Evolutionary conservation across 2,113 vertebrate species (phyloP).

Genomic region (Glaucidium brasilianum): DNA sequence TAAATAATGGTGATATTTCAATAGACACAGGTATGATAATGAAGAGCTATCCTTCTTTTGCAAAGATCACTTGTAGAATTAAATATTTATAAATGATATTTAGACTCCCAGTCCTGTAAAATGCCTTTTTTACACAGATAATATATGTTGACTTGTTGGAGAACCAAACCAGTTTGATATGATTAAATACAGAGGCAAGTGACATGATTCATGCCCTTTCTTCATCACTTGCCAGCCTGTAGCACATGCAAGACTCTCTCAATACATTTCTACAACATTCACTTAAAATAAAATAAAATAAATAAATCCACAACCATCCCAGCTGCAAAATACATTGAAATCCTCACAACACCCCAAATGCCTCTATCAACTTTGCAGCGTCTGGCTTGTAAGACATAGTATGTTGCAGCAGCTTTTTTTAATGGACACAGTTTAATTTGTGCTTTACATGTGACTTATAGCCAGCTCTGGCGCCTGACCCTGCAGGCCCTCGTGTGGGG

Average conservation of each 20-base stretch:
- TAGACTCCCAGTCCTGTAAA: slow-evolving; percentile 61
- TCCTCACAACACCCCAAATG: not conserved
- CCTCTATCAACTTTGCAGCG: not conserved
- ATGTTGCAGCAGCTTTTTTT: not conserved
- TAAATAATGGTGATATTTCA: slow-evolving; percentile 72
- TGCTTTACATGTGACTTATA: not conserved
- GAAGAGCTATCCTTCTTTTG: slow-evolving; percentile 69
- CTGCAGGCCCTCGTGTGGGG: not conserved
- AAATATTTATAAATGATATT: slow-evolving; percentile 78
- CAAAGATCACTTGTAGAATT: slow-evolving; percentile 69
- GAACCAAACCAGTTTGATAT: slow-evolving; percentile 65
- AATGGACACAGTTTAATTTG: not conserved
- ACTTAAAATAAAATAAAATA: not conserved
- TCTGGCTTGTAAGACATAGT: not conserved
- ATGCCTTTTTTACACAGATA: slow-evolving; percentile 65
- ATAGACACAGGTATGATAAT: slow-evolving; percentile 69
- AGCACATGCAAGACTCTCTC: not conserved
- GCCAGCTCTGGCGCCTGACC: not conserved
- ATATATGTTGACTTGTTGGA: slow-evolving; percentile 71
- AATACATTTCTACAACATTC: not conserved
- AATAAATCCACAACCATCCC: not conserved
- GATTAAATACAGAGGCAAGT: slow-evolving; percentile 52
- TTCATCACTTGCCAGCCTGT: not conserved
- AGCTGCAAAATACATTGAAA: not conserved
- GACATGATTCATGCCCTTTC: slow-evolving; percentile 63